These are phyloP conservation scores for Yponomeuta plumbellus DNA, from an alignment of 2,888 invertebrate species.

Conservation along the genomic window DNA sequence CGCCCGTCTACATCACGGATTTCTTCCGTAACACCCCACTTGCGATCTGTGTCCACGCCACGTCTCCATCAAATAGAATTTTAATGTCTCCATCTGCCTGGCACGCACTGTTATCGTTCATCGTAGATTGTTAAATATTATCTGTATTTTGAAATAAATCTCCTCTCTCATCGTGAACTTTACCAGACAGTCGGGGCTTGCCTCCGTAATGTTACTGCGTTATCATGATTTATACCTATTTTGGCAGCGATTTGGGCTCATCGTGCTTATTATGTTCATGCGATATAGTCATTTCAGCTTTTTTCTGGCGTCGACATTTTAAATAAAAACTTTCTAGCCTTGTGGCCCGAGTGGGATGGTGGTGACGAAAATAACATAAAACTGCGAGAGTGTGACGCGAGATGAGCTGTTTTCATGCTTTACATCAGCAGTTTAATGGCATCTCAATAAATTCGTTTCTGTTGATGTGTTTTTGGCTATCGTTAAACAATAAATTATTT, in stretches of 20 bases:
- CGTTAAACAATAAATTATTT: neutral
- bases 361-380: neutral
- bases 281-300: neutral
- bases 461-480: neutral
- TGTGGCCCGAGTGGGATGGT: neutral
- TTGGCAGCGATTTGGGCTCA: neutral
- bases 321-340: neutral
- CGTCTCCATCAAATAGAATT: neutral
- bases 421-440: neutral
- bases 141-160: neutral
- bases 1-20: neutral
- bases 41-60: conserved; percentile 51
- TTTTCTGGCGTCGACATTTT: neutral
- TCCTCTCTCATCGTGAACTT: neutral
- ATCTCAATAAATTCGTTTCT: neutral
- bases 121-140: neutral
- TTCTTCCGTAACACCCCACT: conserved; percentile 62
- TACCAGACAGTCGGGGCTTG: neutral
- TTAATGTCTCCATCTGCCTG: conserved; percentile 5
- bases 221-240: neutral
- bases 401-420: neutral
- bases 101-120: conserved; percentile 1
- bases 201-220: neutral
- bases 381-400: neutral
- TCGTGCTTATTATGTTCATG: neutral